These are phyloP conservation scores for Tanytarsus gracilentus DNA, from an alignment of 2,888 invertebrate species.

Conservation along the genomic window DNA sequence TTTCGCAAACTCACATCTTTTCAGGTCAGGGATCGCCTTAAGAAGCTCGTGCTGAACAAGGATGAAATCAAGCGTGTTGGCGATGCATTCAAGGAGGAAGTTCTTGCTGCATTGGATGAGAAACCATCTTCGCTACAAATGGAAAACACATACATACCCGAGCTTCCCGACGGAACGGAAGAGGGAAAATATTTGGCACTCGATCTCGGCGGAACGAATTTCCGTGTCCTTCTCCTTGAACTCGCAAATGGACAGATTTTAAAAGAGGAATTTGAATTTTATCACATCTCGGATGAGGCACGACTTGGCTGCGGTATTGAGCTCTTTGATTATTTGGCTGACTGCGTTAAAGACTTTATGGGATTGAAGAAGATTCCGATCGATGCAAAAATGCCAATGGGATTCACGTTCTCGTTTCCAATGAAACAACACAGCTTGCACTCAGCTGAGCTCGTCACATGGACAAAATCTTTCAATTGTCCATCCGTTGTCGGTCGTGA, in stretches of 20 bases:
- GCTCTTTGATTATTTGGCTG: conserved; percentile 67
- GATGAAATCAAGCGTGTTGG: conserved; percentile 47
- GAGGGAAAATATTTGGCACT: conserved; percentile 65
- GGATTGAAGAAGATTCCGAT: conserved; percentile 50
- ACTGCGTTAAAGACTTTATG: conserved; percentile 63
- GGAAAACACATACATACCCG: conserved; percentile 69
- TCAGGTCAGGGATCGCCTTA: conserved; percentile 33
- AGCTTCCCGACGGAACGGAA: conserved; percentile 64
- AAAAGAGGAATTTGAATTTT: conserved; percentile 54
- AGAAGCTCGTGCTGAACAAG: conserved; percentile 38
- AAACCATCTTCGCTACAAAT: conserved; percentile 60
- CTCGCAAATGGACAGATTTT: conserved; percentile 49
- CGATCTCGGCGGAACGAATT: conserved; percentile 76
- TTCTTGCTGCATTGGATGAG: conserved; percentile 53
- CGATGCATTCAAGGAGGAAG: conserved; percentile 53
- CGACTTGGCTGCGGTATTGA: conserved; percentile 54
- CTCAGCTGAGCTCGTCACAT: conserved; percentile 65
- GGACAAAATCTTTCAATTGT: conserved; percentile 77
- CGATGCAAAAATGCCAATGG: conserved; percentile 52
- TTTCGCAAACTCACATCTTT: conserved; percentile 27
- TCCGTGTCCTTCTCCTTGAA: conserved; percentile 60
- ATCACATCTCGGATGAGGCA: conserved; percentile 51
- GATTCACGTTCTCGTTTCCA: conserved; percentile 80
- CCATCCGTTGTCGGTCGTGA: conserved; percentile 59
- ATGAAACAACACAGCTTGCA: conserved; percentile 65